These are phyloP conservation scores for Amphipoea oculea DNA, from an alignment of 2,888 invertebrate species.

Conservation along the genomic window DNA sequence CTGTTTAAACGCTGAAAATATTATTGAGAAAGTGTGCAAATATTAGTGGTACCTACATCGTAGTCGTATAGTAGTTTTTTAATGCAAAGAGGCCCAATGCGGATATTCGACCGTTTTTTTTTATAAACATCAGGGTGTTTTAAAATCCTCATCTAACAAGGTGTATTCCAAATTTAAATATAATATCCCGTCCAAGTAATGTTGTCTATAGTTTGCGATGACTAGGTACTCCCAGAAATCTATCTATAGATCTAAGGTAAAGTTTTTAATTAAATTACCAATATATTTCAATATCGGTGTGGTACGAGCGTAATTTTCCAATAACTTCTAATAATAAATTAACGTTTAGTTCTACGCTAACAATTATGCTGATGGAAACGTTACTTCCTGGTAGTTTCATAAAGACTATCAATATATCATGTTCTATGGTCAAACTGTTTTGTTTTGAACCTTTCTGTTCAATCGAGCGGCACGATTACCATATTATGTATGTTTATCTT, in stretches of 20 bases:
- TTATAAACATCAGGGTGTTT: background rate
- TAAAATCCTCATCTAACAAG: background rate
- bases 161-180: background rate
- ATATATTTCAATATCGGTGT: background rate
- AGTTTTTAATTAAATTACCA: slow-evolving; percentile 13
- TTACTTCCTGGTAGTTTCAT: slow-evolving; percentile 7
- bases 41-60: background rate
- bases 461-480: slow-evolving; percentile 44
- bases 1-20: slow-evolving; percentile 14
- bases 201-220: background rate
- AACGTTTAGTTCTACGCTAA: background rate
- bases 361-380: slow-evolving; percentile 3
- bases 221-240: background rate
- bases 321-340: background rate
- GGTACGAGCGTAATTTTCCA: background rate
- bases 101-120: background rate
- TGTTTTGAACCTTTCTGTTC: slow-evolving; percentile 54
- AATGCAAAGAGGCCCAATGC: background rate
- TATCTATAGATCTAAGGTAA: background rate
- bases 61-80: background rate
- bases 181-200: background rate
- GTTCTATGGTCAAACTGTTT: slow-evolving; percentile 32
- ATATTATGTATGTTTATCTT: slow-evolving; percentile 54
- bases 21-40: slow-evolving; percentile 11
- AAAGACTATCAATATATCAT: slow-evolving; percentile 25